Percentiles rank a stretch among this genome's conserved stretches.
phyloP scores from a whole-genome alignment of 2,888 invertebrate species.

The Coenonympha arcania region DNA sequence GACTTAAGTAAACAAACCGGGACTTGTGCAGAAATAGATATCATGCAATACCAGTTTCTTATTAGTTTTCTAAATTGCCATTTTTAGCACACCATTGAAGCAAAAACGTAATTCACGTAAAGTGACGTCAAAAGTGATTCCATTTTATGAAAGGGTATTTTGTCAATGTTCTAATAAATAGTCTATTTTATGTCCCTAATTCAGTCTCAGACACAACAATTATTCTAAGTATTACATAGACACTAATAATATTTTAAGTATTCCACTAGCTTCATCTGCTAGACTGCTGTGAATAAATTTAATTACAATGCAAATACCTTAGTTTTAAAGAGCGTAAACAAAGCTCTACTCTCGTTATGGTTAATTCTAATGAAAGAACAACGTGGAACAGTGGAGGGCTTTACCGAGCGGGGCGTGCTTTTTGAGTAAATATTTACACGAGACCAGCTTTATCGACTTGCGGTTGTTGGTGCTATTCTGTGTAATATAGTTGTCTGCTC shows the following conservation, averaged over 20 bases:
- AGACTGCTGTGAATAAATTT: neutral
- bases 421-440: constrained; percentile 21
- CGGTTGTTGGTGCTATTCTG: neutral
- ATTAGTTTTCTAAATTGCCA: no score
- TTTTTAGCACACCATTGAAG: no score
- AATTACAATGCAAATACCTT: neutral
- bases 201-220: no score
- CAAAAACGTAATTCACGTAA: no score
- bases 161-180: no score
- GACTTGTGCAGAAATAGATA: no score
- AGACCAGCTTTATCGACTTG: constrained; percentile 9
- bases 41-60: no score
- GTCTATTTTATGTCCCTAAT: no score
- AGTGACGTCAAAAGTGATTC: no score
- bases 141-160: no score
- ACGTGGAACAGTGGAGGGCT: constrained; percentile 4
- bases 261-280: neutral
- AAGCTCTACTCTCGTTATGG: neutral
- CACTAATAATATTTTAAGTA: neutral
- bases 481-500: neutral
- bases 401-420: constrained; percentile 10
- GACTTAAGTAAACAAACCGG: no score
- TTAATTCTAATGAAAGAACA: constrained; percentile 14
- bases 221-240: no score
- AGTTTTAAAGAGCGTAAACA: neutral